phyloP scores from a whole-genome alignment of 2,797 vertebrate genomes.

The Carduelis carduelis region DNA sequence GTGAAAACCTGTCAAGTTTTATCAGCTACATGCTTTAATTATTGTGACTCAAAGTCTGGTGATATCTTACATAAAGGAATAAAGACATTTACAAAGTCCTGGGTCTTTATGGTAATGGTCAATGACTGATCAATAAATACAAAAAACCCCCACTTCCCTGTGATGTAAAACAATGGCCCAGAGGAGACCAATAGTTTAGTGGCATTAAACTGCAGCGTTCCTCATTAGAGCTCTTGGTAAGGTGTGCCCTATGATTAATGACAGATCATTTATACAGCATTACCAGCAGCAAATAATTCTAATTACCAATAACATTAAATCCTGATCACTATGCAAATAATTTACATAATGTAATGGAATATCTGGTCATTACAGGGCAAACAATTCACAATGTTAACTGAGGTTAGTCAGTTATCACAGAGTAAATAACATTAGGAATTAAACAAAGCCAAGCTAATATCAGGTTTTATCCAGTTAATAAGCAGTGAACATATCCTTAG shows the following conservation, averaged over 20 bases:
- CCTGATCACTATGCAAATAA: conserved; percentile 70
- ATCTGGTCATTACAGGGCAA: conserved; percentile 64
- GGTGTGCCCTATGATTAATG: conserved; percentile 57
- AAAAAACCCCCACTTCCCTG: background rate
- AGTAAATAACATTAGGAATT: conserved; percentile 69
- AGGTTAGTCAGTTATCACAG: conserved; percentile 52
- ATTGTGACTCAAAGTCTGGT: background rate
- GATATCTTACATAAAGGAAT: background rate
- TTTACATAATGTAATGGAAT: conserved; percentile 67
- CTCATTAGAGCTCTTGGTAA: conserved; percentile 27
- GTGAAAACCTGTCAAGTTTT: background rate
- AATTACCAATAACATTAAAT: conserved; percentile 63
- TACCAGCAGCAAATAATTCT: conserved; percentile 65
- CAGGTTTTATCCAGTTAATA: conserved; percentile 55
- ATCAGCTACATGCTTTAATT: background rate
- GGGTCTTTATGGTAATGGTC: background rate
- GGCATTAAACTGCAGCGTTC: background rate
- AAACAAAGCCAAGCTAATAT: conserved; percentile 64
- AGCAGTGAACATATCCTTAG: background rate
- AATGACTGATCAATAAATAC: background rate
- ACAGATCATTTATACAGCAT: conserved; percentile 28
- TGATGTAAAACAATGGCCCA: background rate
- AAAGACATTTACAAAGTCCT: background rate
- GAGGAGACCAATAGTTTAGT: background rate
- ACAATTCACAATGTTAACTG: conserved; percentile 63